Base-by-base conservation (phyloP, 1,140 invertebrate species). In the Drosophila lacertosa region DNA sequence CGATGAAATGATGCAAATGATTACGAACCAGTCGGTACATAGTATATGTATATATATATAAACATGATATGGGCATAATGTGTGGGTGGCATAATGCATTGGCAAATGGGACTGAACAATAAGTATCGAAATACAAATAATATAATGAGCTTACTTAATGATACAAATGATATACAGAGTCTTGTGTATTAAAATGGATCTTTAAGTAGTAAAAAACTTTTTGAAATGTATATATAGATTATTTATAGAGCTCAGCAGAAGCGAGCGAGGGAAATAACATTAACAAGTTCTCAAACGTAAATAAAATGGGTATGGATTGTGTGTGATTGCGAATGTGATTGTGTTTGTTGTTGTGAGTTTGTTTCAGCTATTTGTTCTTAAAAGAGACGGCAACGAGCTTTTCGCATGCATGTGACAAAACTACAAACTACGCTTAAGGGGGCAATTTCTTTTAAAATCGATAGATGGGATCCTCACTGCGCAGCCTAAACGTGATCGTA, bases 401-500 rank as follows among this genome's bases (percentile, higher is more conserved):
- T 29, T 63, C 51, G 51, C 51, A 71, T 80, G 62, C 62, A 35
- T 74, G 44, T 75, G 69, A 77, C 58, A 59, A 74, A 66, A 55
- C 77, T 80, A 86, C 63, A 63, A 44, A 73, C 72, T 84, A 84
- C 55, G 18, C 55, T 69, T 69, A 62, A 60, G 39, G 39, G 33
- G 45, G 32, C 5, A n/a, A n/a, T 73, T 22, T 45, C 20, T 18
- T 55, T 77, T 57, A 89, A 44, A 89, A 68, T 37, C 88, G 76
- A 64, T 70, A 71, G 9, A 79, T 69, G 44, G 86, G 86, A 89
- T 89, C 77, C 29, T 83, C 68, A 50, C 81, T 84, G 16, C 82
- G 88, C 32, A 78, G 45, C 55, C 95, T 97, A 97, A 91, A 97
- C 97, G 60, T 96, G 97, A 92, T 97, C 95, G 92, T 97, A 97